These are phyloP conservation scores for Epistrophella euchroma DNA, from an alignment of 2,888 invertebrate species.

Conservation along the genomic window DNA sequence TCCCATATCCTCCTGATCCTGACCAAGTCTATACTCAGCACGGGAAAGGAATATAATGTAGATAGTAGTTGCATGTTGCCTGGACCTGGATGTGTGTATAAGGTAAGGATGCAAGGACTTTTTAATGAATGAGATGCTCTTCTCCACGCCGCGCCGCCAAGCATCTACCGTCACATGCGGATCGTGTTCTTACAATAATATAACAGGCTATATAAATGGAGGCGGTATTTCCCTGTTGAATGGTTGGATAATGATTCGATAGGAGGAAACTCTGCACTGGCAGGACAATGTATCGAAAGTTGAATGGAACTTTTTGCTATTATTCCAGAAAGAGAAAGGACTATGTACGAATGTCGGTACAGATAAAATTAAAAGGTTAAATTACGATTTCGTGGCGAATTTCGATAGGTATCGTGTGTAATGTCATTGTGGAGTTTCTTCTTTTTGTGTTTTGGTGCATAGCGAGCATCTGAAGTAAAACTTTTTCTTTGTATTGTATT, in stretches of 20 bases:
- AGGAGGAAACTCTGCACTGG: constrained; percentile 37
- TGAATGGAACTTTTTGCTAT: constrained; percentile 36
- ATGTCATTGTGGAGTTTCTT: constrained; percentile 40
- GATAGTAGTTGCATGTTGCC: constrained; percentile 54
- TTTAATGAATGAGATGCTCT: constrained; percentile 62
- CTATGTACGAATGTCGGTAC: not conserved
- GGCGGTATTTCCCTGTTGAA: constrained; percentile 58
- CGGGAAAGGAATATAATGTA: constrained; percentile 70
- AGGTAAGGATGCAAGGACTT: constrained; percentile 57
- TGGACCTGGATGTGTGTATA: not conserved
- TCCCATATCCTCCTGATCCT: not conserved
- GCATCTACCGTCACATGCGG: not conserved
- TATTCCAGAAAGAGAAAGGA: not conserved
- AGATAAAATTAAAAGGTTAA: constrained; percentile 42
- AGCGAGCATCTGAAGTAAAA: constrained; percentile 12
- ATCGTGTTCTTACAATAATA: not conserved
- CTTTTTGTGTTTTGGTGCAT: not conserved
- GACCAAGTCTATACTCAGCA: constrained; percentile 55
- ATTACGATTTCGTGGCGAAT: constrained; percentile 52
- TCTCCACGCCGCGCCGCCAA: not conserved
- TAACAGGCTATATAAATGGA: not conserved
- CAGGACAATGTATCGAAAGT: constrained; percentile 64
- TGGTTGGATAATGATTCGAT: constrained; percentile 69
- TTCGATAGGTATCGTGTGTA: constrained; percentile 49
- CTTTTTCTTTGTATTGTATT: constrained; percentile 50